Evolutionary conservation across 2,797 vertebrate species (phyloP).

Genomic region (Diplodus puntazzo): DNA sequence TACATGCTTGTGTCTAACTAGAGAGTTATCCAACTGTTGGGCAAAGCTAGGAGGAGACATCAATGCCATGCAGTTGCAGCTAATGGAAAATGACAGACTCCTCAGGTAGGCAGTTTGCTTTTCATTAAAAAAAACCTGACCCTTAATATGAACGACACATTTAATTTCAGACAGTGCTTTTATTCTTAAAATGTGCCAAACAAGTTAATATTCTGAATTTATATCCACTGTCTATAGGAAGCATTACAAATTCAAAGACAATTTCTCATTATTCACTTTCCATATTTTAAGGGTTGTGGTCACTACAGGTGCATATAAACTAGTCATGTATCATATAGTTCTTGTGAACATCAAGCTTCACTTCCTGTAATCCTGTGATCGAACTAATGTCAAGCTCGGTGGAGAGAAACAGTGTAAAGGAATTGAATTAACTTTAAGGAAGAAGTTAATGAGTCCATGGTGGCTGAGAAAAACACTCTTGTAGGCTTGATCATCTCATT

Average conservation of each 20-base stretch:
- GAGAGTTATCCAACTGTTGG: conserved; percentile 2
- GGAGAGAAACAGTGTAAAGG: conserved; percentile 47
- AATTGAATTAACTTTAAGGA: conserved; percentile 61
- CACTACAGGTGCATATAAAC: not conserved
- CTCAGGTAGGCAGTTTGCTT: conserved; percentile 5
- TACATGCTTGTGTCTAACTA: conserved; percentile 21
- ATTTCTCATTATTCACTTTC: not conserved
- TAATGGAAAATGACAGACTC: not conserved
- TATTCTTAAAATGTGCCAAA: not conserved
- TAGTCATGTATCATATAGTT: not conserved
- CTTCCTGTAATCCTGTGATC: not conserved
- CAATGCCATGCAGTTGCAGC: not conserved
- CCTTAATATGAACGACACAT: conserved; percentile 2
- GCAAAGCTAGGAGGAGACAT: conserved; percentile 11
- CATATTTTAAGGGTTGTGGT: conserved; percentile 1
- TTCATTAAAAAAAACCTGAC: conserved; percentile 15
- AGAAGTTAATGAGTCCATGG: conserved; percentile 62
- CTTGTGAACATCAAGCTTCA: not conserved
- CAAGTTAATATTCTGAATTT: not conserved
- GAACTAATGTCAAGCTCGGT: conserved; percentile 46
- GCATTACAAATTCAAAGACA: not conserved
- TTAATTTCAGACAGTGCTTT: conserved; percentile 12
- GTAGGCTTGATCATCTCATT: conserved; percentile 58
- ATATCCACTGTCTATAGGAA: conserved; percentile 13
- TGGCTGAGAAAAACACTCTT: conserved; percentile 51